These are phyloP conservation scores for Gracilinanus agilis DNA, from an alignment of 2,113 vertebrate genomes.

Conservation along the genomic window DNA sequence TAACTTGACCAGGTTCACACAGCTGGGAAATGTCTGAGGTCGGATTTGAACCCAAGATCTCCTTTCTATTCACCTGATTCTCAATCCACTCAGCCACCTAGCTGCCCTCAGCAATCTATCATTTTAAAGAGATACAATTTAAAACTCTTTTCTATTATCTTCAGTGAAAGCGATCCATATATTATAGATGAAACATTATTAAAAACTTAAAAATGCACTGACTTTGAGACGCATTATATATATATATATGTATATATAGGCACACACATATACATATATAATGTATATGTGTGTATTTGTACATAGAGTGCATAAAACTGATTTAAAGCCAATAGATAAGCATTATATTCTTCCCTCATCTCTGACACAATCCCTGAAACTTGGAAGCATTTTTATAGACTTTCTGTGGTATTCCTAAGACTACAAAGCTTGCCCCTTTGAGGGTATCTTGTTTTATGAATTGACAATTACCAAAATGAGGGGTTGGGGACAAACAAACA, in stretches of 20 bases:
- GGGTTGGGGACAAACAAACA: neutral
- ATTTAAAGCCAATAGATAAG: neutral
- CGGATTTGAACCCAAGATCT: too few relatives aligned
- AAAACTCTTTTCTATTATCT: neutral
- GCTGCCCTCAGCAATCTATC: neutral
- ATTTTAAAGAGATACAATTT: slow-evolving; percentile 7
- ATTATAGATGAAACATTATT: neutral
- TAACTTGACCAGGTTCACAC: too few relatives aligned
- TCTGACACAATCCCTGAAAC: neutral
- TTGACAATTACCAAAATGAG: neutral
- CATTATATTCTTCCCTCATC: neutral
- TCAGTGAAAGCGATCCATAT: neutral
- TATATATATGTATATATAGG: neutral
- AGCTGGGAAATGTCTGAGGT: too few relatives aligned
- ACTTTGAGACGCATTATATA: neutral
- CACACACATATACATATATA: neutral
- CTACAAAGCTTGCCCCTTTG: neutral
- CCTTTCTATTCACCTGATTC: too few relatives aligned
- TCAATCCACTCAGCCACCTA: too few relatives aligned
- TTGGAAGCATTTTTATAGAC: slow-evolving; percentile 9
- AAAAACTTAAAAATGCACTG: neutral
- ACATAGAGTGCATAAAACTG: fast-evolving
- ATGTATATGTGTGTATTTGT: neutral
- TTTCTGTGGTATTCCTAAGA: neutral
- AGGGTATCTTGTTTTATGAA: neutral